A percentile compares a stretch with the other conserved stretches of the same genome.
Conservation (phyloP, 2,113 vertebrate genomes). For the Odontesthes bonariensis region DNA sequence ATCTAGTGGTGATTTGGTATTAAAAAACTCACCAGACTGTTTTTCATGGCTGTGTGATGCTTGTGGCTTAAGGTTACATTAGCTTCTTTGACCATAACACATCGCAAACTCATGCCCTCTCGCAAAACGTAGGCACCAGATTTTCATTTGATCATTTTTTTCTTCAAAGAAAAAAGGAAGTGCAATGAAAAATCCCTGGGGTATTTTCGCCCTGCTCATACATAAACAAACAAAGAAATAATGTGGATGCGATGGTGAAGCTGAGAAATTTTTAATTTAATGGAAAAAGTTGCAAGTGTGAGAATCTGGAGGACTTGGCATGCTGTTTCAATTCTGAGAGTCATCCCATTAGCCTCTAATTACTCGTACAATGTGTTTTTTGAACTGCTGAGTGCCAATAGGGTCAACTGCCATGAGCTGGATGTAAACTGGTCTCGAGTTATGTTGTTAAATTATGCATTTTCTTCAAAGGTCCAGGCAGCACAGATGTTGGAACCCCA, state of each 20-base stretch:
- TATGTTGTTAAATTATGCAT: constrained; percentile 17
- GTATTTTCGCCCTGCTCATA: too few relatives aligned
- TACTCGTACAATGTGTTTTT: constrained; percentile 41
- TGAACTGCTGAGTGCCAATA: constrained; percentile 37
- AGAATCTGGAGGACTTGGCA: constrained; percentile 3
- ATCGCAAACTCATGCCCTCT: not conserved
- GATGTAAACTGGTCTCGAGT: constrained; percentile 25
- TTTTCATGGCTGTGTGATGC: constrained; percentile 6
- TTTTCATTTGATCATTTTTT: not conserved
- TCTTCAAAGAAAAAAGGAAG: not conserved
- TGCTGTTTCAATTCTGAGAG: constrained; percentile 17
- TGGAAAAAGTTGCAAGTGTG: not conserved
- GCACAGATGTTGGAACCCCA: constrained; percentile 26
- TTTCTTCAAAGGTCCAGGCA: constrained; percentile 37
- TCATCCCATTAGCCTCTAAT: constrained; percentile 41
- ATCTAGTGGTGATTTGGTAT: not conserved
- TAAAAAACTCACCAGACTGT: constrained; percentile 1
- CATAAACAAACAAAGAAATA: not conserved
- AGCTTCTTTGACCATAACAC: not conserved
- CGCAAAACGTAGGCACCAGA: constrained; percentile 1
- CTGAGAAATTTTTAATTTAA: not conserved
- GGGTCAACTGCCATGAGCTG: constrained; percentile 29
- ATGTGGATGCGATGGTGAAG: not conserved
- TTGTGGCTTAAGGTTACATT: not conserved
- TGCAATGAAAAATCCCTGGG: not conserved